phyloP scores from a whole-genome alignment of 2,888 invertebrate genomes.

The Kuschelorhynchus macadamiae region DNA sequence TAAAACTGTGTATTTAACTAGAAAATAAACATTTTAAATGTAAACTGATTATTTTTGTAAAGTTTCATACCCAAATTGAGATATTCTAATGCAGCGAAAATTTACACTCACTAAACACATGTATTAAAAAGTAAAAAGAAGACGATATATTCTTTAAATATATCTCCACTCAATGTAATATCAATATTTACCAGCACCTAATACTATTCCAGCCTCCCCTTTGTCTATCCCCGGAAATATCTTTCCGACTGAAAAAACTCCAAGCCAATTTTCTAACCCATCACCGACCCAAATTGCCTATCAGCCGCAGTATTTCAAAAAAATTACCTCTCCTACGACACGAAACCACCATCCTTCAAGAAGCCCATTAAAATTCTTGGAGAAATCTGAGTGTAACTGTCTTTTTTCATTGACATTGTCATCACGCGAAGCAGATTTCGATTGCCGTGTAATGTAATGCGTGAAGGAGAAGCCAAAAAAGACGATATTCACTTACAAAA shows the following conservation, averaged over 20 bases:
- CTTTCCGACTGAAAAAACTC: constrained; percentile 23
- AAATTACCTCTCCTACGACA: constrained; percentile 41
- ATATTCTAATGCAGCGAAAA: too few species aligned
- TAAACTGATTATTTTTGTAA: too few species aligned
- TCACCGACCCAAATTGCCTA: constrained; percentile 46
- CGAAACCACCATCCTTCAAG: constrained; percentile 47
- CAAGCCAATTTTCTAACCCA: constrained; percentile 46
- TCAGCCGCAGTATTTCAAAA: constrained; percentile 48
- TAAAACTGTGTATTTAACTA: too few species aligned
- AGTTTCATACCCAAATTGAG: too few species aligned
- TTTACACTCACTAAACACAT: too few species aligned
- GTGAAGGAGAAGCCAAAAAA: constrained; percentile 3
- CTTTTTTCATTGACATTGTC: constrained; percentile 55
- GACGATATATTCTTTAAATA: too few species aligned
- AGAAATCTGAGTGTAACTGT: constrained; percentile 47
- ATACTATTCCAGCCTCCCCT: not conserved
- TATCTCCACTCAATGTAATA: too few species aligned
- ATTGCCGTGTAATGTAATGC: constrained; percentile 51
- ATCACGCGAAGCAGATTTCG: constrained; percentile 57
- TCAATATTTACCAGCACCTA: too few species aligned
- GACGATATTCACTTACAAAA: too few species aligned
- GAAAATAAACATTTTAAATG: too few species aligned
- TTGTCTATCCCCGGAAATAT: not conserved
- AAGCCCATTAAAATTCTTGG: constrained; percentile 46
- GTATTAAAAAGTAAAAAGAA: too few species aligned